Evolutionary conservation across 2,797 vertebrate species (phyloP), one percentile per base, ranked within the genome.

Genomic region (Sebastes baramenuke): DNA sequence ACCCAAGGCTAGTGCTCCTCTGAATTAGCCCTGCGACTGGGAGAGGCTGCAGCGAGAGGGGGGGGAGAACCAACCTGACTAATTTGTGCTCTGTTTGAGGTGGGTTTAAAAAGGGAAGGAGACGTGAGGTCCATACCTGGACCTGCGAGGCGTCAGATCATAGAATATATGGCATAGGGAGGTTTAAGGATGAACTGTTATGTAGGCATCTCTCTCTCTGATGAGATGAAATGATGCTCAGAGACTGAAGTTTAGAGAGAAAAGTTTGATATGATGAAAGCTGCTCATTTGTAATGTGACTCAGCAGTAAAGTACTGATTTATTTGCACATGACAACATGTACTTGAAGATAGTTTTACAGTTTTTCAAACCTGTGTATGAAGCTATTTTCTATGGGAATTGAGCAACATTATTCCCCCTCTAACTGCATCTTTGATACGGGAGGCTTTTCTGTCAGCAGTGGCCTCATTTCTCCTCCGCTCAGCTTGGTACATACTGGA

Each of bases 11-110:
- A 89, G 86, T 68, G 86, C 85, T 93, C 80, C 77, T 90, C 91
- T 91, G 94, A 95, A 93, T 94, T 90, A 93, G 89, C 84, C 73
- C 77, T 79, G 89, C 77, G 90, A 94, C 89, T 88, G 83, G 91
- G 85, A 89, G 84, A 89, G 82, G 71, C 80, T 85, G 81, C 77
- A 72, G 77, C 22, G 42, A 52, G 70, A 38, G 46, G 30, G 67
- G 68, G 74, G 7, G 6, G 13, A 27, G 74, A 86, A 82, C 75
- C 58, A 86, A 82, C 85, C 58, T 59, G 84, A 61, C 85, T 93
- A 86, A 91, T 92, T 89, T 91, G 85, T 62, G 83, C 55, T 80
- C 79, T 87, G 79, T 93, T 90, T 90, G 84, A 91, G 90, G 89
- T 87, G 90, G 79, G 81, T 84, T 91, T 84, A 80, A 87, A 94